A percentile compares a stretch with the other conserved stretches of the same genome.
Evolutionary conservation across 2,797 vertebrate genomes (phyloP).

Genomic region (Danio albolineatus): DNA sequence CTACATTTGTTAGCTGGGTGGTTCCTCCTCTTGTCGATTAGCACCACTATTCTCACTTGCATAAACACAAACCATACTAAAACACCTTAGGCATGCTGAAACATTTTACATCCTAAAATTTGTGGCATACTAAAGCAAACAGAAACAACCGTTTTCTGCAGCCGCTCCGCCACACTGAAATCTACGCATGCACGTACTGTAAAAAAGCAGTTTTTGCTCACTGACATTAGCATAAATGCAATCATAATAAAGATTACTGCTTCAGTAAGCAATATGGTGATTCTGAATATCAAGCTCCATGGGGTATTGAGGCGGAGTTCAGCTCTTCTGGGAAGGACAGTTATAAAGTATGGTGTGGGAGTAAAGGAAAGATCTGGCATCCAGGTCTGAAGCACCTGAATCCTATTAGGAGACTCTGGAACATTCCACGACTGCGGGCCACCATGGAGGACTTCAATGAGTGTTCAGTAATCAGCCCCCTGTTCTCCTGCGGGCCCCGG

Average conservation of each 20-base stretch:
- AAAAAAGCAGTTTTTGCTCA: background rate
- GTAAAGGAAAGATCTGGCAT: conserved; percentile 49
- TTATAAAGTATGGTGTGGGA: conserved; percentile 68
- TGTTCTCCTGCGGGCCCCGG: conserved; percentile 49
- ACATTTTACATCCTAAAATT: too few relatives aligned
- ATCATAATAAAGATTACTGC: background rate
- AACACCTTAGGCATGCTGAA: too few relatives aligned
- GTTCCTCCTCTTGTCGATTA: too few relatives aligned
- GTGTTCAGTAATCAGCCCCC: conserved; percentile 62
- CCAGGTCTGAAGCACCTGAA: conserved; percentile 82
- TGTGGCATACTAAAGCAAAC: too few relatives aligned
- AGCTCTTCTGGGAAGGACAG: conserved; percentile 33
- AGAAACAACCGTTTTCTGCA: background rate
- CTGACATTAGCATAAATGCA: background rate
- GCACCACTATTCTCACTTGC: too few relatives aligned
- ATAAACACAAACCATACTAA: too few relatives aligned
- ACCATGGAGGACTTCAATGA: conserved; percentile 80
- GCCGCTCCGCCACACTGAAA: background rate
- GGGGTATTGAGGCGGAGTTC: conserved; percentile 5
- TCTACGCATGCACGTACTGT: background rate
- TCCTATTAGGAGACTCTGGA: conserved; percentile 83
- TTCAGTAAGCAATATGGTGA: background rate
- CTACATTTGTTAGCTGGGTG: too few relatives aligned
- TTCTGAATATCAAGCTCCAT: background rate
- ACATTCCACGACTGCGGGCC: conserved; percentile 83